phyloP scores from a whole-genome alignment of 2,113 vertebrate genomes.

The Pelecanus crispus region DNA sequence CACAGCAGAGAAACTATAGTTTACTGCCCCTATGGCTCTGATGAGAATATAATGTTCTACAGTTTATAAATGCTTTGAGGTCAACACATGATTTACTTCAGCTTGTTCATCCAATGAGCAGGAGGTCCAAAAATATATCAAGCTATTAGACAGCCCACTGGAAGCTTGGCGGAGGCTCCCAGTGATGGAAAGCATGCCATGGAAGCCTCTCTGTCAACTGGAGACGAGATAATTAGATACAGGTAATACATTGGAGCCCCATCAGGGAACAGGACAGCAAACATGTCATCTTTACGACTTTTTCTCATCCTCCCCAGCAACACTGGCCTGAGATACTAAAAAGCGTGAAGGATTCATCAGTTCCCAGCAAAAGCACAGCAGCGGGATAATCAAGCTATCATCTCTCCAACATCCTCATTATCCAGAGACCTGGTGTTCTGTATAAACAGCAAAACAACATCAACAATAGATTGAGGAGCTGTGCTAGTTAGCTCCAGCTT shows the following conservation, averaged over 20 bases:
- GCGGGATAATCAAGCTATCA: slow-evolving; percentile 65
- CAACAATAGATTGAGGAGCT: not conserved
- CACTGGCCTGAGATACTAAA: slow-evolving; percentile 59
- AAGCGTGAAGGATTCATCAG: slow-evolving; percentile 37
- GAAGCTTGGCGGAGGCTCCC: slow-evolving; percentile 72
- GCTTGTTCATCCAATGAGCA: slow-evolving; percentile 85
- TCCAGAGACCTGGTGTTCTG: slow-evolving; percentile 22
- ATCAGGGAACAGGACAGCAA: slow-evolving; percentile 75
- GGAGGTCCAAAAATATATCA: slow-evolving; percentile 87
- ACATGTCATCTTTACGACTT: slow-evolving; percentile 80
- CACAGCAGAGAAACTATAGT: slow-evolving; percentile 89
- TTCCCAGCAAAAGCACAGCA: slow-evolving; percentile 13
- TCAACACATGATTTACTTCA: slow-evolving; percentile 95
- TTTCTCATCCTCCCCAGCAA: slow-evolving; percentile 69
- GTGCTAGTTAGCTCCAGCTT: not conserved
- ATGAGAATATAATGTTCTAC: slow-evolving; percentile 95
- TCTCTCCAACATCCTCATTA: slow-evolving; percentile 53
- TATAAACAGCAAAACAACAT: not conserved
- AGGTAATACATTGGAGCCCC: slow-evolving; percentile 83
- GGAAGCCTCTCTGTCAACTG: slow-evolving; percentile 76
- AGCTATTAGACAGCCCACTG: slow-evolving; percentile 79
- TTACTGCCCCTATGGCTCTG: slow-evolving; percentile 89
- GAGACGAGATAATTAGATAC: slow-evolving; percentile 86
- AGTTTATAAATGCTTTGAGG: slow-evolving; percentile 93
- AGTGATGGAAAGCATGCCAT: slow-evolving; percentile 73